Evolutionary conservation across 2,797 vertebrate species (phyloP).

Genomic region (Cyclopterus lumpus): DNA sequence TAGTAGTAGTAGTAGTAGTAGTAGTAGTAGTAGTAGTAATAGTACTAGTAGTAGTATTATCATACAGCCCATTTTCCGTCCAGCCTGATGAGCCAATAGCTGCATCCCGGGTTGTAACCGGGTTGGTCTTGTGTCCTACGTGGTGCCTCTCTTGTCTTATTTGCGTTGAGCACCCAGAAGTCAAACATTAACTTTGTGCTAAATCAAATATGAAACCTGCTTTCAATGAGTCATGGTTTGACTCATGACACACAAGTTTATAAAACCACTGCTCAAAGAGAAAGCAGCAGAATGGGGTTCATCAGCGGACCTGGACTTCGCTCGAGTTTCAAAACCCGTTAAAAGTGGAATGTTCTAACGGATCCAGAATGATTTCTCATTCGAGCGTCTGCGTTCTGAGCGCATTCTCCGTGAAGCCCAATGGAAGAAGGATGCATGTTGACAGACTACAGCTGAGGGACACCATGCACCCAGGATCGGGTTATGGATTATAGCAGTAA

Average conservation of each 20-base stretch:
- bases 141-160: slow-evolving; percentile 53
- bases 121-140: not conserved
- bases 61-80: not conserved
- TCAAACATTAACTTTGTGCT: slow-evolving; percentile 72
- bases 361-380: not conserved
- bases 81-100: not conserved
- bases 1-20: no score
- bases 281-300: not conserved
- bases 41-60: no score
- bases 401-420: not conserved
- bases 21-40: no score
- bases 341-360: not conserved
- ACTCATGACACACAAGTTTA: not conserved
- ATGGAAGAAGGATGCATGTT: slow-evolving; percentile 12
- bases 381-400: not conserved
- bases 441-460: slow-evolving; percentile 32
- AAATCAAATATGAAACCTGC: slow-evolving; percentile 55
- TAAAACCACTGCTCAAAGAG: not conserved
- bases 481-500: slow-evolving; percentile 78
- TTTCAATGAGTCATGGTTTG: not conserved
- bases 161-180: slow-evolving; percentile 44
- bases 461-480: slow-evolving; percentile 48
- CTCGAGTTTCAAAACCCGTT: not conserved
- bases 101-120: not conserved
- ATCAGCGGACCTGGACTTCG: not conserved